These are phyloP conservation scores for Agrypnus murinus DNA, from an alignment of 2,888 invertebrate genomes.

Conservation along the genomic window DNA sequence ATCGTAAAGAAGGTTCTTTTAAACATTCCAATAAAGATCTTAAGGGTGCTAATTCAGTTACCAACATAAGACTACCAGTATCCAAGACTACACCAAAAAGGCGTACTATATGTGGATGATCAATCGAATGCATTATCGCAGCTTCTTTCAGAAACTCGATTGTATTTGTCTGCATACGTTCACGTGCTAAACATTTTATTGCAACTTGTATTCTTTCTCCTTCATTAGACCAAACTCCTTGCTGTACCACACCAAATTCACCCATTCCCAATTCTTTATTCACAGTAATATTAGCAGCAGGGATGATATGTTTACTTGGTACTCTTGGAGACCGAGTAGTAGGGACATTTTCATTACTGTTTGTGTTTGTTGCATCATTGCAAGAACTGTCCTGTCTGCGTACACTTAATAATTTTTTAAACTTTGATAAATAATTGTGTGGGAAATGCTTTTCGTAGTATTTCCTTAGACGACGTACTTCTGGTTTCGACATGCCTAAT, in stretches of 20 bases:
- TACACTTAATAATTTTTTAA: slow-evolving; percentile 86
- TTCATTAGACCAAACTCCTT: slow-evolving; percentile 97
- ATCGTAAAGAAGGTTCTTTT: slow-evolving; percentile 91
- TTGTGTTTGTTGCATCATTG: slow-evolving; percentile 58
- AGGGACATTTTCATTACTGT: slow-evolving; percentile 67
- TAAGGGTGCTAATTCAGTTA: slow-evolving; percentile 96
- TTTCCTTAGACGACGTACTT: slow-evolving; percentile 94
- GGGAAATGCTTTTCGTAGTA: slow-evolving; percentile 95
- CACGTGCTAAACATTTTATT: slow-evolving; percentile 95
- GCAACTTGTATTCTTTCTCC: slow-evolving; percentile 93
- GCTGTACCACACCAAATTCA: slow-evolving; percentile 98
- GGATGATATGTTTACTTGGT: slow-evolving; percentile 89
- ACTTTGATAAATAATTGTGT: slow-evolving; percentile 93
- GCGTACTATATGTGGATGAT: slow-evolving; percentile 97
- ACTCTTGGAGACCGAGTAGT: slow-evolving; percentile 74
- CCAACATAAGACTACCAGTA: slow-evolving; percentile 78
- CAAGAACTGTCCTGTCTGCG: slow-evolving; percentile 73
- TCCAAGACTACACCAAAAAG: slow-evolving; percentile 97
- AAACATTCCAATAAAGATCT: slow-evolving; percentile 96
- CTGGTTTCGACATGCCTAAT: slow-evolving; percentile 95
- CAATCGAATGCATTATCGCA: slow-evolving; percentile 98
- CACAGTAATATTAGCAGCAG: slow-evolving; percentile 90
- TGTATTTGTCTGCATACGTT: slow-evolving; percentile 96
- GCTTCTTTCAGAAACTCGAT: slow-evolving; percentile 98
- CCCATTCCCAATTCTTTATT: slow-evolving; percentile 97